A percentile compares a stretch with the other conserved stretches of the same genome.
Conservation (phyloP, 2,797 vertebrate genomes). For the Anabacerthia variegaticeps region DNA sequence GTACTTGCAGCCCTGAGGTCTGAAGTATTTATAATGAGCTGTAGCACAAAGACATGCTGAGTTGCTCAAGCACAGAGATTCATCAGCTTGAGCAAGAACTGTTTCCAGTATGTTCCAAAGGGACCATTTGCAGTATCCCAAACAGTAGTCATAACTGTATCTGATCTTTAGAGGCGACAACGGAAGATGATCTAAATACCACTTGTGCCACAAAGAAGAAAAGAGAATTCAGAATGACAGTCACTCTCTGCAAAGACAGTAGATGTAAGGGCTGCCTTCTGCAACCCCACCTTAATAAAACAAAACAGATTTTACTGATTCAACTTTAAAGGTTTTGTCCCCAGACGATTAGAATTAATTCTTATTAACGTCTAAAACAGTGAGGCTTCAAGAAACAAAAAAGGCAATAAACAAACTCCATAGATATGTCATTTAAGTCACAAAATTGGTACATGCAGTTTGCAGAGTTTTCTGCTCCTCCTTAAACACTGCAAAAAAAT, state of each 20-base stretch:
- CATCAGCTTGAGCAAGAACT: not conserved
- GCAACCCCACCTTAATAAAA: not conserved
- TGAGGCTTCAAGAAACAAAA: not conserved
- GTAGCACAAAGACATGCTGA: not conserved
- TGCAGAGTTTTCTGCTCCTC: not conserved
- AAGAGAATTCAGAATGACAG: not conserved
- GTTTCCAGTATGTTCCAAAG: not conserved
- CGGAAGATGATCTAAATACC: not conserved
- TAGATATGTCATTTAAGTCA: not conserved
- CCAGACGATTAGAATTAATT: not conserved
- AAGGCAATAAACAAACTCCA: not conserved
- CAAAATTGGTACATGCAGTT: not conserved
- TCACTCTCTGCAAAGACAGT: not conserved
- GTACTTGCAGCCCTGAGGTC: not conserved
- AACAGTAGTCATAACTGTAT: not conserved
- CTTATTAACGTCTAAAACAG: not conserved
- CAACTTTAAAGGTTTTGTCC: not conserved
- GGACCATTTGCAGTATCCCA: not conserved
- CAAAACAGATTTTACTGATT: not conserved
- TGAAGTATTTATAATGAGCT: not conserved
- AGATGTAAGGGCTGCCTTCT: not conserved
- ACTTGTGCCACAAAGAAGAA: not conserved
- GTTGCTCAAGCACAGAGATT: not conserved
- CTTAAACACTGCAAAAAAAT: not conserved
- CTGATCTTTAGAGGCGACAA: not conserved